Evolutionary conservation across 37 sponge, comb jelly and placozoan species (phyloP), one percentile per base, ranked within the genome.

Genomic region (Aphrocallistes beatrix): DNA sequence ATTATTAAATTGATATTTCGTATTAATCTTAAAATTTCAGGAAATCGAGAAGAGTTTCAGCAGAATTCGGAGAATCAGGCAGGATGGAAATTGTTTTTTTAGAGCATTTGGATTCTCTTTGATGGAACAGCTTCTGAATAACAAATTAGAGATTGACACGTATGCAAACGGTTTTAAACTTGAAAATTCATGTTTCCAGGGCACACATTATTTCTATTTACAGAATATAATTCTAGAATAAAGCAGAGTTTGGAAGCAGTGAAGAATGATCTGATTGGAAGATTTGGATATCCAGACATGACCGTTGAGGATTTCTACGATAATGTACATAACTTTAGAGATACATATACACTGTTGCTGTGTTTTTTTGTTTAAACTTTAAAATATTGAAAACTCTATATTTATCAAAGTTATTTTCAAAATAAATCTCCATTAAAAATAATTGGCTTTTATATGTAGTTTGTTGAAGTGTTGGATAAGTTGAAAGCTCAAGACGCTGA

Each of bases 51-150:
- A 37, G 48, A 88, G 81, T 19, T 97, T 93, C 39, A 50, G 85
- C 8, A 84, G 88, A 49, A 51, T 95, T 36, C 40, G 99, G 45
- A 86, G 94, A 69, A 92, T 91, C 16, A 85, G 99, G 82, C 92
- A 94, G 1, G 99, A 98, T 91, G 99, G 99, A 38, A 98, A 98
- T 88, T 98, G 99, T 48, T 98, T 98, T 87, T 98, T 92, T 83
- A 89, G 99, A 87, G 95, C 94, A 0, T 95, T 92, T 90, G 89
- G 92, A 23, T 95, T 93, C 84, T 89, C 90, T 0, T 92, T 89
- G 82, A 84, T 95, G 86, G 96, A 98, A 82, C 85, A 45, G 0
- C 82, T 88, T 23, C 36, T 85, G 1, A 38, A 23, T 9, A 85
- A 91, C 30, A 38, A 85, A 37, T 50, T 37, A 82, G 85, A 88